Conservation (phyloP, 2,888 invertebrate genomes). For the Gibbula magus region DNA sequence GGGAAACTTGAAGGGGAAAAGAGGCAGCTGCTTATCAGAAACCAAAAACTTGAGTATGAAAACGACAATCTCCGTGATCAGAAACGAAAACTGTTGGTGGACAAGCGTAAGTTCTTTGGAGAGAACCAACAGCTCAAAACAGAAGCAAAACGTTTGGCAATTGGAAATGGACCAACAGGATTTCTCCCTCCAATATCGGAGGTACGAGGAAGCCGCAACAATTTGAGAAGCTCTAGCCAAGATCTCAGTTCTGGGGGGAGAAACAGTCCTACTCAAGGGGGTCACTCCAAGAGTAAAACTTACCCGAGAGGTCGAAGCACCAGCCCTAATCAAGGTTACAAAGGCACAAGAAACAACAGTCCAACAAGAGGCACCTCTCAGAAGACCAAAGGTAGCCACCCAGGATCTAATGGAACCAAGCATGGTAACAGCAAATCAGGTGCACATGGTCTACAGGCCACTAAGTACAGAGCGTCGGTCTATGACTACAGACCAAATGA, state of each 20-base stretch:
- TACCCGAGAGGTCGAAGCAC: too few species aligned
- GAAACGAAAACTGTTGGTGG: constrained; percentile 44
- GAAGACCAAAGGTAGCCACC: neutral
- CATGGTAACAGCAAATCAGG: neutral
- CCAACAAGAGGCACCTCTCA: neutral
- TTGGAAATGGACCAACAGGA: constrained; percentile 26
- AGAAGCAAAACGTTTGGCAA: constrained; percentile 37
- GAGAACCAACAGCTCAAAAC: constrained; percentile 31
- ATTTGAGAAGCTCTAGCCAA: neutral
- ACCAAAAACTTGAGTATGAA: constrained; percentile 43
- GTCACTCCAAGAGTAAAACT: too few species aligned
- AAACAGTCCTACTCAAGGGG: neutral
- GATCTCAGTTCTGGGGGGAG: neutral
- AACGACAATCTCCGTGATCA: constrained; percentile 58
- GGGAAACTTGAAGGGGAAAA: constrained; percentile 32
- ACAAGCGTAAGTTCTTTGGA: constrained; percentile 36
- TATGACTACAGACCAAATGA: constrained; percentile 21
- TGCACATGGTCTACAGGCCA: neutral
- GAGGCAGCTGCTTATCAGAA: constrained; percentile 29
- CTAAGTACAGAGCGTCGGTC: constrained; percentile 1
- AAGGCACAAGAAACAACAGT: neutral
- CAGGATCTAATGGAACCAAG: neutral
- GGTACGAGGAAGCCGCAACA: neutral
- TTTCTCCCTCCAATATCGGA: constrained; percentile 30
- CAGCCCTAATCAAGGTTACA: neutral